Conservation (phyloP, 2,888 invertebrate genomes). For the Orthosia gracilis region DNA sequence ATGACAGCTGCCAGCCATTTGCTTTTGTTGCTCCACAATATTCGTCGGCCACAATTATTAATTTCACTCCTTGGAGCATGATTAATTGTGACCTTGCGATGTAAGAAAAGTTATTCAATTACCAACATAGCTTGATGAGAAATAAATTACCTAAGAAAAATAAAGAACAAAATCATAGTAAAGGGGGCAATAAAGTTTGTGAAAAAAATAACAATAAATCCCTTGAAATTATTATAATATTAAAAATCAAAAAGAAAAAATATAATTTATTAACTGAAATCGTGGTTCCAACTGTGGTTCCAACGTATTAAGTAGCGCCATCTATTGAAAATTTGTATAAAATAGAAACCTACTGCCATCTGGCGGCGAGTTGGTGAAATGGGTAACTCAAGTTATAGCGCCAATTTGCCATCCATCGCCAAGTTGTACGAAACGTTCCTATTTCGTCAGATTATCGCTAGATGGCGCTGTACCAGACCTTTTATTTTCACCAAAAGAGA, state of each 20-base stretch:
- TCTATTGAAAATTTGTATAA: conserved; percentile 13
- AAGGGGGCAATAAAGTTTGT: not conserved
- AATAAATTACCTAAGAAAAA: not conserved
- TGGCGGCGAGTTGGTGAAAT: not conserved
- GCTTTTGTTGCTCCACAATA: conserved; percentile 73
- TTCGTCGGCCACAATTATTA: conserved; percentile 62
- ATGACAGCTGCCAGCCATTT: conserved; percentile 79
- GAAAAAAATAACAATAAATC: not conserved
- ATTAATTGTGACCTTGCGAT: conserved; percentile 58
- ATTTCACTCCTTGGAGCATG: conserved; percentile 55
- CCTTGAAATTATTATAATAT: not conserved
- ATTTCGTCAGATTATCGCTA: not conserved
- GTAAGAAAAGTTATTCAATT: conserved; percentile 37
- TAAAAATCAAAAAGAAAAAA: not conserved
- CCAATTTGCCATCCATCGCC: fast-evolving
- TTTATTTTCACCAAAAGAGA: not conserved
- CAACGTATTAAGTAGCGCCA: conserved; percentile 13
- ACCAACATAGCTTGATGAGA: not conserved
- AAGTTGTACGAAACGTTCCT: not conserved
- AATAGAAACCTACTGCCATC: conserved; percentile 24
- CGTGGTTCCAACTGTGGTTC: too few relatives aligned
- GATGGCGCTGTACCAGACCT: conserved; percentile 53
- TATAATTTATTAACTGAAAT: too few relatives aligned
- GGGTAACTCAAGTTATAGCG: fast-evolving
- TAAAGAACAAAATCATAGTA: not conserved